Base-by-base conservation (phyloP, 1,140 invertebrate species). In the Bombyx mandarina region DNA sequence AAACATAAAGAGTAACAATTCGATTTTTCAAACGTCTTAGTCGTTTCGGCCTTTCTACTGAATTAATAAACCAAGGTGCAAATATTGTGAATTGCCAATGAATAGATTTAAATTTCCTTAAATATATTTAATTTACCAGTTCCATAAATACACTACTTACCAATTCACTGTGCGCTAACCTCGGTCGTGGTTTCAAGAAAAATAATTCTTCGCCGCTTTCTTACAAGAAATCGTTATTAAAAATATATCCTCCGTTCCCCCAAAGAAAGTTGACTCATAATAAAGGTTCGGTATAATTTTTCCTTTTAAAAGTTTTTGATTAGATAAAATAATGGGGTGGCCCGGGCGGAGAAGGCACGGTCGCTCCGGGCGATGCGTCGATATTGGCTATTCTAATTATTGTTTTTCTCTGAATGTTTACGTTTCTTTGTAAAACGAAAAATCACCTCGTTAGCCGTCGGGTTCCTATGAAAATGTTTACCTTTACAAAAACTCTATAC, bases 291-390 rank as follows among this genome's bases (percentile, higher is more conserved):
- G 88, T 72, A 88, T 89, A 88, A 88, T 88, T 88, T 88, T 86
- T 89, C 83, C 80, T 84, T 85, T 88, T 88, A 88, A 88, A 89
- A 89, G 80, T 88, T 89, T 89, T 88, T 88, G 86, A 89, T 89
- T 89, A 88, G 87, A 89, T 89, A 85, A 87, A 88, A 89, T 88
- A 87, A 83, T 79, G 81, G 86, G 82, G 84, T 75, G 79, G 74
- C 56, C 56, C 62, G 68, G 73, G 70, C 62, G 66, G 72, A 58
- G 61, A 55, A 56, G 58, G 61, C 43, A 50, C 57, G 67, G 71
- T 63, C 47, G 76, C 82, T 73, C 69, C 68, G 67, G 78, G 82
- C 80, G 71, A 74, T 79, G 63, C 67, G 71, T 71, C 80, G 73
- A 81, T 87, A 85, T 85, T 77, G 75, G 74, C 71, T 77, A 82